These are phyloP conservation scores for Tridacna crocea DNA, from an alignment of 2,888 invertebrate genomes.

Conservation along the genomic window DNA sequence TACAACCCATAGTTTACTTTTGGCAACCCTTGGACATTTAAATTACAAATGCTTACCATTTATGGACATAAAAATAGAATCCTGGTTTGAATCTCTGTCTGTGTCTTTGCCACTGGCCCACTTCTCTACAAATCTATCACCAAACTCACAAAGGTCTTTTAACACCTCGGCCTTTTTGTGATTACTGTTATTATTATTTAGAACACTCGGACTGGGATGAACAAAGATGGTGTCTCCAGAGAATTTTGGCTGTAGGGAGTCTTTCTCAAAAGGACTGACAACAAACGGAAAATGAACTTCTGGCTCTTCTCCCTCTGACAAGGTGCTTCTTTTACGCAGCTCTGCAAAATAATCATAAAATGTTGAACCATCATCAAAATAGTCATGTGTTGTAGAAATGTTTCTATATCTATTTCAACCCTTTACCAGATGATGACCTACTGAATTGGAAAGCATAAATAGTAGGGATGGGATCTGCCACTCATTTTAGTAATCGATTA, in stretches of 20 bases:
- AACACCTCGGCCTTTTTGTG: constrained; percentile 43
- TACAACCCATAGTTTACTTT: no score
- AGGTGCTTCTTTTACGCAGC: constrained; percentile 66
- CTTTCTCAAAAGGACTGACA: constrained; percentile 65
- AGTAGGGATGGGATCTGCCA: no score
- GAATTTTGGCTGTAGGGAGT: constrained; percentile 54
- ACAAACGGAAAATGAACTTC: constrained; percentile 68
- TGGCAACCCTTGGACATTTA: no score
- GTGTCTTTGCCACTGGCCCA: constrained; percentile 57
- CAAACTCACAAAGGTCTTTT: constrained; percentile 73
- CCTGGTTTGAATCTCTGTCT: constrained; percentile 38
- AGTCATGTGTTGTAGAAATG: no score
- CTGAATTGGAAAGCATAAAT: no score
- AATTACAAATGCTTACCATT: constrained; percentile 65
- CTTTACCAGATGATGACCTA: no score
- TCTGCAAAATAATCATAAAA: constrained; percentile 51
- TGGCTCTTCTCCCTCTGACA: constrained; percentile 71
- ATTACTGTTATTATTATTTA: constrained; percentile 69
- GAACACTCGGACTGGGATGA: constrained; percentile 61
- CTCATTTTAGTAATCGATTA: no score
- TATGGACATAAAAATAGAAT: constrained; percentile 75
- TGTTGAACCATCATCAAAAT: background rate
- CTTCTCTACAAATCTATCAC: constrained; percentile 72
- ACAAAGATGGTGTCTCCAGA: constrained; percentile 68
- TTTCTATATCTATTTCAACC: no score